These are phyloP conservation scores for Crotophaga sulcirostris DNA, from an alignment of 2,113 vertebrate species.

Conservation along the genomic window DNA sequence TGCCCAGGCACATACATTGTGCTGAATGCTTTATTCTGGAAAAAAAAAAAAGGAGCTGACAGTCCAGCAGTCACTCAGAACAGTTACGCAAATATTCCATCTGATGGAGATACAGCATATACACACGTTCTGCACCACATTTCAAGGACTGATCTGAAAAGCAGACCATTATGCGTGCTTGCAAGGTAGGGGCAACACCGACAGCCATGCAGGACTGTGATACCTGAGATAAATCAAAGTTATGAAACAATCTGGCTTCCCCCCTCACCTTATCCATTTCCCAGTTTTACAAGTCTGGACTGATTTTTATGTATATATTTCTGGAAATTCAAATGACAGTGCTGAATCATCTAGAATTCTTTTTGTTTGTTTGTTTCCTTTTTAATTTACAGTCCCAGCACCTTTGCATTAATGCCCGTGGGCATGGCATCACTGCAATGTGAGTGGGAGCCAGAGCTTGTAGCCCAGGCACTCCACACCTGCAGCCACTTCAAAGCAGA, in stretches of 20 bases:
- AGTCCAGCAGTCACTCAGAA: background rate
- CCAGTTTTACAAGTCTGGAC: background rate
- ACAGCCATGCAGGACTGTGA: background rate
- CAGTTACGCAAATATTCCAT: background rate
- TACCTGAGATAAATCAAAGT: background rate
- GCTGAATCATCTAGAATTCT: background rate
- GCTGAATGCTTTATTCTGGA: slow-evolving; percentile 30
- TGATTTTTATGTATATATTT: background rate
- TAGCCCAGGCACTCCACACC: background rate
- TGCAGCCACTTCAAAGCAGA: background rate
- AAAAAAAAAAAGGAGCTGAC: background rate
- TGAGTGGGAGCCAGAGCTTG: background rate
- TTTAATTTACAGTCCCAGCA: background rate
- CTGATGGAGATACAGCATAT: background rate
- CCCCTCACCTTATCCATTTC: background rate
- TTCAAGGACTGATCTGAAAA: background rate
- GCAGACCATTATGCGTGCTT: background rate
- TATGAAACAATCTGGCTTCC: background rate
- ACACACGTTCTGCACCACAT: background rate
- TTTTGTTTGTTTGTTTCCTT: background rate
- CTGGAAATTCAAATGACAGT: background rate
- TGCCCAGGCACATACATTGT: slow-evolving; percentile 7
- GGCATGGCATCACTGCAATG: background rate
- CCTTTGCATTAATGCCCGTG: background rate
- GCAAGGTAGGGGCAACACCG: background rate